A percentile compares a stretch with the other conserved stretches of the same genome.
phyloP scores from a whole-genome alignment of 2,113 vertebrate species.

The Phyllopteryx taeniolatus region DNA sequence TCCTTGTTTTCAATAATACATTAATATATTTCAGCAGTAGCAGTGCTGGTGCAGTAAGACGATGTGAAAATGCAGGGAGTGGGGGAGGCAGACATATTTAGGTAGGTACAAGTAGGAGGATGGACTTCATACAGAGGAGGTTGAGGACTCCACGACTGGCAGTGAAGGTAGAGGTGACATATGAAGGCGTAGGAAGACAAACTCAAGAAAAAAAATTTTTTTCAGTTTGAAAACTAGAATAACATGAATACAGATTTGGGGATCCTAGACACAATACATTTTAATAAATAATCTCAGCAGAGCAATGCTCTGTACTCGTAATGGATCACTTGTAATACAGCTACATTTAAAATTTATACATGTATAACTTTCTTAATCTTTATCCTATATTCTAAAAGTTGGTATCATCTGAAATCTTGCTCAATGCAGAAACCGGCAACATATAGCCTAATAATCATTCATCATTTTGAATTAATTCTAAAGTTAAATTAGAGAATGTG shows the following conservation, averaged over 20 bases:
- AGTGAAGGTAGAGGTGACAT: slow-evolving; percentile 45
- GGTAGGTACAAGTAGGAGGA: slow-evolving; percentile 57
- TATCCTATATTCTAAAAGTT: too few relatives aligned
- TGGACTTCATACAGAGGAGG: slow-evolving; percentile 40
- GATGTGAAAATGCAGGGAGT: slow-evolving; percentile 27
- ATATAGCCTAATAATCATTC: too few relatives aligned
- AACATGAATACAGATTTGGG: neutral
- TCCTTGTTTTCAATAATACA: neutral
- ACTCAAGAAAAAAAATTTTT: slow-evolving; percentile 11
- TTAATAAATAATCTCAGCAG: too few relatives aligned
- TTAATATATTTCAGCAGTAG: neutral
- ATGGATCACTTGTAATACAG: too few relatives aligned
- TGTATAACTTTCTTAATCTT: too few relatives aligned
- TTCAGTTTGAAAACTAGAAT: neutral
- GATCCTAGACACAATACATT: neutral
- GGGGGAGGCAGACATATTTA: slow-evolving; percentile 51
- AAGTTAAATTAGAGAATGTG: too few relatives aligned
- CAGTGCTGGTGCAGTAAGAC: slow-evolving; percentile 4
- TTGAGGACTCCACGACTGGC: slow-evolving; percentile 32
- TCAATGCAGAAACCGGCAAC: too few relatives aligned
- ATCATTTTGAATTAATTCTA: too few relatives aligned
- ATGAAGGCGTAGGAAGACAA: slow-evolving; percentile 49
- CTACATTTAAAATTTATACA: too few relatives aligned
- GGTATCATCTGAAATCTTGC: too few relatives aligned
- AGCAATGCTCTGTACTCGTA: too few relatives aligned